Base-by-base conservation (phyloP, 2,888 invertebrate species). In the Tipula lateralis region DNA sequence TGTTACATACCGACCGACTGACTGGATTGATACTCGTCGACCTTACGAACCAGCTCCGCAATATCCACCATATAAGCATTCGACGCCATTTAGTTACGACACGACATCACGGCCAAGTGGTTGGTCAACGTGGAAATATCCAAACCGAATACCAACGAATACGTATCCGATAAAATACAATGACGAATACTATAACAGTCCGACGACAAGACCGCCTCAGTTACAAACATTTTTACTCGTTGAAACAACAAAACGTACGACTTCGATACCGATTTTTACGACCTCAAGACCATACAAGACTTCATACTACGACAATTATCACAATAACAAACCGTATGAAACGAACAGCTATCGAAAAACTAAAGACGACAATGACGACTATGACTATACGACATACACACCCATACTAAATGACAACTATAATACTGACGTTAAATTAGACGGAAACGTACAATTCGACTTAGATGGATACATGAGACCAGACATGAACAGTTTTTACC, bases 381-480 rank as follows among this genome's bases (percentile, higher is more conserved):
- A 88, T 83, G 87, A 88, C 85, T 83, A 87, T 13, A 87, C 84
- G 5, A 88, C 87, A 29, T 87, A 86, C 86, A 84, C 19, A 87
- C 88, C 86, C 87, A 86, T 86, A 16, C 39, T 84, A 32, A 84
- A 80, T 19, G 86, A 87, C 16, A 87, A 88, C 82, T 84, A 87
- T 24, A 87, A 87, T 85, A 86, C 87, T 66, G 85, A 87, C 32
- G 85, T 86, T 0, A 86, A 66, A 13, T 83, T 84, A 1, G 84
- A 84, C 19, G 82, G 84, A 16, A 81, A 83, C 1, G 7, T 83
- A 34, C 36, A 82, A 85, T 88, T 88, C 36, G 88, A 89, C 85
- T 87, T 87, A 84, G 89, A 89, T 86, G 89, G 88, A 13, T 89
- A 89, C 85, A 85, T 89, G 50, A 85, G 88, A 87, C 89, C 89